Evolutionary conservation across 2,888 invertebrate species (phyloP).

Genomic region (Plebejus anna): DNA sequence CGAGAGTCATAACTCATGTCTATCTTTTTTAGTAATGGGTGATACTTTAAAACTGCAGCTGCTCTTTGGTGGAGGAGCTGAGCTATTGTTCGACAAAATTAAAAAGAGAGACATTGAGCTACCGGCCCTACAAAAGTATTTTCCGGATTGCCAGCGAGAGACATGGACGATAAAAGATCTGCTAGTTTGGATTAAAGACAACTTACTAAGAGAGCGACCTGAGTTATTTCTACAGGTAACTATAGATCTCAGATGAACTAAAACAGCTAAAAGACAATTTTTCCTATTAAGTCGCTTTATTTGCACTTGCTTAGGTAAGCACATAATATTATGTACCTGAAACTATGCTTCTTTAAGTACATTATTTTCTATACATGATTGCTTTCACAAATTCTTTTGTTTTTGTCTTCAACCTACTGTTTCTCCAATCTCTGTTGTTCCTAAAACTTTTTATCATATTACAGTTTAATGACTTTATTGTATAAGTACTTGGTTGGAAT

Average conservation of each 20-base stretch:
- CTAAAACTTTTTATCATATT: too few species aligned
- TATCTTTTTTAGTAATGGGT: conserved; percentile 2
- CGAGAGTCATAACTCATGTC: background rate
- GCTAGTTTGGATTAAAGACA: conserved; percentile 90
- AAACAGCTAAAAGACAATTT: too few species aligned
- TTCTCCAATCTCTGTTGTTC: too few species aligned
- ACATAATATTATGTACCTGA: too few species aligned
- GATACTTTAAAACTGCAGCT: conserved; percentile 49
- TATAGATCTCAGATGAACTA: background rate
- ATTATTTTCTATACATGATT: too few species aligned
- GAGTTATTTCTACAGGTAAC: conserved; percentile 79
- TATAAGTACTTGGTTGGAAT: too few species aligned
- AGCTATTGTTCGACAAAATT: conserved; percentile 91
- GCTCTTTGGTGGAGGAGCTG: conserved; percentile 91
- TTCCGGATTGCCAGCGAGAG: conserved; percentile 49
- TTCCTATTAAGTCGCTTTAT: too few species aligned
- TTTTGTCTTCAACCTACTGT: too few species aligned
- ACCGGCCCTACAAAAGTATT: conserved; percentile 74
- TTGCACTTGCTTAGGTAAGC: too few species aligned
- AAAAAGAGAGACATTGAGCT: conserved; percentile 85
- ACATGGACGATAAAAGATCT: conserved; percentile 86
- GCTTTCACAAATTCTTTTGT: too few species aligned
- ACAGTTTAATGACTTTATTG: too few species aligned
- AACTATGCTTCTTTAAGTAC: too few species aligned
- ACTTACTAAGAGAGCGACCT: conserved; percentile 89